A percentile compares a stretch with the other conserved stretches of the same genome.
These are phyloP conservation scores for Gymnobelideus leadbeateri DNA, from an alignment of 2,113 vertebrate genomes.

Conservation along the genomic window DNA sequence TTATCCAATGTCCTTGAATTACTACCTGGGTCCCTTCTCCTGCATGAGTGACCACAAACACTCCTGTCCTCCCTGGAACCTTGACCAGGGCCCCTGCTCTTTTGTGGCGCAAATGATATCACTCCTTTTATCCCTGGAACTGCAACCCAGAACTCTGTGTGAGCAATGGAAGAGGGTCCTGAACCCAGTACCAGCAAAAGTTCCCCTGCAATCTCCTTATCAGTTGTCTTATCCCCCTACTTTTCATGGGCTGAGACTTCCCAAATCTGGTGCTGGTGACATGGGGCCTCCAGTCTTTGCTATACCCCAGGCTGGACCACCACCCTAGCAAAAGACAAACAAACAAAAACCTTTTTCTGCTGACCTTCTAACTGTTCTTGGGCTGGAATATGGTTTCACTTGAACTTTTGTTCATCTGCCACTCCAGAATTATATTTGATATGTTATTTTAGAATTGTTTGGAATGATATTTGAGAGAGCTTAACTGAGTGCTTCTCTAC, in stretches of 20 bases:
- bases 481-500: neutral
- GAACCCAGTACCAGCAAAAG: neutral
- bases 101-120: neutral
- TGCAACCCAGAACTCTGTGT: neutral
- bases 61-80: neutral
- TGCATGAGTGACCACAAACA: neutral
- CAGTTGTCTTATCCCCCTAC: neutral
- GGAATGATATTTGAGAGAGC: neutral
- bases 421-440: neutral
- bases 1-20: neutral
- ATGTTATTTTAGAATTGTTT: neutral
- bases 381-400: neutral
- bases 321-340: neutral
- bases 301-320: neutral
- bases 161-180: neutral
- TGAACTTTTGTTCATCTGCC: neutral
- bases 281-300: neutral
- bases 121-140: neutral
- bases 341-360: neutral
- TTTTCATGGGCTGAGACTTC: neutral
- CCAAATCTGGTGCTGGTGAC: neutral
- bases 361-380: neutral
- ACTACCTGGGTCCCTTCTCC: neutral
- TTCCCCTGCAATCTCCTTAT: neutral
- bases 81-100: neutral